Percentiles rank a stretch among this genome's conserved stretches.
Conservation (phyloP, 1,140 invertebrate genomes). For the Xylocopa sonorina region DNA sequence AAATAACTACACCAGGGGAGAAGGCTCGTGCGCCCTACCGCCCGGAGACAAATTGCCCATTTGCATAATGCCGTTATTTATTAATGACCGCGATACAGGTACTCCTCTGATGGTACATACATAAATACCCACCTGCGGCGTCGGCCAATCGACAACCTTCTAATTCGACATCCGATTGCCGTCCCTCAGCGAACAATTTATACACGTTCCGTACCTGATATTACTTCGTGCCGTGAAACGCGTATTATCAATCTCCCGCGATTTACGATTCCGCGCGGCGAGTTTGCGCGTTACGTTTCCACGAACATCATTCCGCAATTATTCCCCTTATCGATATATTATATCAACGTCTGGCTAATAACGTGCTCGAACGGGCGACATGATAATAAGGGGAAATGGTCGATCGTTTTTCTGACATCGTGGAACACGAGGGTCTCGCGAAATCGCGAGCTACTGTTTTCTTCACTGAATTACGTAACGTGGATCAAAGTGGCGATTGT, state of each 20-base stretch:
- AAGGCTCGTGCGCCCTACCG: conserved; percentile 45
- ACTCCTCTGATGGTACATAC: conserved; percentile 51
- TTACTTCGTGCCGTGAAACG: conserved; percentile 9
- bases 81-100: conserved; percentile 68
- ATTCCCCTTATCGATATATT: not conserved
- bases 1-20: conserved; percentile 64
- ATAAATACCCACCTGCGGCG: conserved; percentile 65
- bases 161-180: conserved; percentile 59
- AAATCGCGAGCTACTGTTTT: no score
- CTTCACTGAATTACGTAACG: no score
- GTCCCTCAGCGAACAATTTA: conserved; percentile 37
- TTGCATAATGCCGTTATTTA: conserved; percentile 78
- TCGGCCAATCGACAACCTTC: conserved; percentile 59
- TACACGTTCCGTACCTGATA: conserved; percentile 9
- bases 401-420: not conserved
- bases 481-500: no score
- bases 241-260: not conserved
- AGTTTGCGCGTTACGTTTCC: not conserved
- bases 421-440: no score
- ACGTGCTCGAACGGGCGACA: not conserved
- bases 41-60: conserved; percentile 75
- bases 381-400: no score
- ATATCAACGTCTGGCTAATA: not conserved
- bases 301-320: not conserved
- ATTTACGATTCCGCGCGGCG: not conserved